These are phyloP conservation scores for Drosophila obscura DNA, from an alignment of 1,140 invertebrate genomes.

Conservation along the genomic window DNA sequence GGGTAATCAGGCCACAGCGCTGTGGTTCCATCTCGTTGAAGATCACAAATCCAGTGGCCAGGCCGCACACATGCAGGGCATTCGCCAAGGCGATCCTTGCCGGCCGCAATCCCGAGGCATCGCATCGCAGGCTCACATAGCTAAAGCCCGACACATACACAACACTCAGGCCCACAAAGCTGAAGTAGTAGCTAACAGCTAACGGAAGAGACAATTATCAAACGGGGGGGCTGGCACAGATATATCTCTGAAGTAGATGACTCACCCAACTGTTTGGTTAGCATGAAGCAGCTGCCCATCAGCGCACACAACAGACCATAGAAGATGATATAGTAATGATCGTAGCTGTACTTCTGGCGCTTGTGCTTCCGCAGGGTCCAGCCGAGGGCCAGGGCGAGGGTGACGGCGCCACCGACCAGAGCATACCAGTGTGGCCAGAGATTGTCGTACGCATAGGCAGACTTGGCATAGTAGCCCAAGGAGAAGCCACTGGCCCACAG, in stretches of 20 bases:
- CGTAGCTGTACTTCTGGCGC: slow-evolving; percentile 63
- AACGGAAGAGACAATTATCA: not conserved
- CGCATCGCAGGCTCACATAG: slow-evolving; percentile 67
- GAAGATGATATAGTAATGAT: slow-evolving; percentile 77
- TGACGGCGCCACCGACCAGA: slow-evolving; percentile 42
- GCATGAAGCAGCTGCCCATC: slow-evolving; percentile 75
- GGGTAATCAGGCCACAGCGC: slow-evolving; percentile 50
- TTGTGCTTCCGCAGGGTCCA: slow-evolving; percentile 66
- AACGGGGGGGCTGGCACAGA: not conserved
- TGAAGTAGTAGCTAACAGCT: slow-evolving; percentile 77
- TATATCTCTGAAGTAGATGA: not conserved
- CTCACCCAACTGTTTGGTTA: slow-evolving; percentile 72
- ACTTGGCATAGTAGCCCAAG: slow-evolving; percentile 75
- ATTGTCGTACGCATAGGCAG: slow-evolving; percentile 74
- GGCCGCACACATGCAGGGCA: slow-evolving; percentile 54
- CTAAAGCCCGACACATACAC: slow-evolving; percentile 68
- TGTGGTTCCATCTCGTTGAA: slow-evolving; percentile 77
- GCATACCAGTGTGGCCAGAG: slow-evolving; percentile 72
- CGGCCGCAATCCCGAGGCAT: slow-evolving; percentile 56
- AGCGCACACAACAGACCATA: slow-evolving; percentile 72
- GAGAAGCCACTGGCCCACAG: slow-evolving; percentile 68
- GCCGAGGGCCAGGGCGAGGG: slow-evolving; percentile 45
- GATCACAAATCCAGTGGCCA: slow-evolving; percentile 61
- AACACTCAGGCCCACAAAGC: slow-evolving; percentile 65
- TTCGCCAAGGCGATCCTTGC: slow-evolving; percentile 67